Evolutionary conservation across 64 coral and sea anemone genomes (phyloP).

Genomic region (Trachythela sp.): DNA sequence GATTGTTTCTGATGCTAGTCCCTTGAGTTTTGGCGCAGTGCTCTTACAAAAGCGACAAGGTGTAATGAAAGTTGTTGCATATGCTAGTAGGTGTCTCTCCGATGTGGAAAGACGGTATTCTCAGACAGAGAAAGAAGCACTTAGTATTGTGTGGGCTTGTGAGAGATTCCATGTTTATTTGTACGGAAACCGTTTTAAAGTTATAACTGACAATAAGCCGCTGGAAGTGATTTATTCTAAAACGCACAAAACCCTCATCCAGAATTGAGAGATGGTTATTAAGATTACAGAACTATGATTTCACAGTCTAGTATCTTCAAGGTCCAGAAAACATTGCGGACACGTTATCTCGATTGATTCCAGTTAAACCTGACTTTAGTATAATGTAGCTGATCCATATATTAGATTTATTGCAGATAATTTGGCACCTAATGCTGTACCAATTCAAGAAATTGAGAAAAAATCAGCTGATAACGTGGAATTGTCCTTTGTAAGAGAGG

Average conservation of each 20-base stretch:
- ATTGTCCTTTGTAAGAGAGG: neutral
- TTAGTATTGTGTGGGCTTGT: neutral
- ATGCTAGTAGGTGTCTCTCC: neutral
- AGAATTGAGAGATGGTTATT: neutral
- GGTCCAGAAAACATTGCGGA: neutral
- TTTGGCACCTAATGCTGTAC: neutral
- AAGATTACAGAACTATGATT: slow-evolving; percentile 8
- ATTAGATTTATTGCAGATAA: slow-evolving; percentile 12
- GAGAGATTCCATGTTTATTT: slow-evolving; percentile 8
- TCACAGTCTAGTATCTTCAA: neutral
- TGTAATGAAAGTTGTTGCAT: neutral
- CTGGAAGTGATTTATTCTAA: slow-evolving; percentile 13
- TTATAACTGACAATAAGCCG: neutral
- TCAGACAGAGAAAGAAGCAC: neutral
- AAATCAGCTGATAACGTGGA: neutral
- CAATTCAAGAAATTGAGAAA: slow-evolving; percentile 2
- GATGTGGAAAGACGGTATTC: neutral
- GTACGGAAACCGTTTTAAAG: neutral
- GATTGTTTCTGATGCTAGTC: neutral
- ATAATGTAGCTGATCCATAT: neutral
- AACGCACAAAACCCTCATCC: neutral
- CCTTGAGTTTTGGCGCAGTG: neutral
- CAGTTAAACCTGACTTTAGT: neutral
- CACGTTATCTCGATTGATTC: neutral
- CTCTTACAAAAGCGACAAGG: neutral